These are phyloP conservation scores for Ateles fusciceps DNA, from an alignment of 2,797 vertebrate genomes.

Conservation along the genomic window DNA sequence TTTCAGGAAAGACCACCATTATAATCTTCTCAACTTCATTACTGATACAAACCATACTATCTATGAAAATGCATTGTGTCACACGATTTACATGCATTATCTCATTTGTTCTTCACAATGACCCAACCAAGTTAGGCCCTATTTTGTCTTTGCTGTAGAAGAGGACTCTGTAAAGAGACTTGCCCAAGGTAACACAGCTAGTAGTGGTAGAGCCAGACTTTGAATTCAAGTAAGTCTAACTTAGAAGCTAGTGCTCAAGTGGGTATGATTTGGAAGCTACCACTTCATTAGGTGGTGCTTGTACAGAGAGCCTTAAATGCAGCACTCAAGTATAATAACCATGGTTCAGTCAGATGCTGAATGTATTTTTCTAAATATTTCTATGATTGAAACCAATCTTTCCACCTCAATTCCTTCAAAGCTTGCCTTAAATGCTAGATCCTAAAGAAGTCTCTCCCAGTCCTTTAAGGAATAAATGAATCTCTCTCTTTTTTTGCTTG, in stretches of 20 bases:
- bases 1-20: slow-evolving; percentile 4
- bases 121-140: neutral
- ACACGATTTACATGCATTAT: neutral
- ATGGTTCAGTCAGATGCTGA: neutral
- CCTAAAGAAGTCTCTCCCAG: neutral
- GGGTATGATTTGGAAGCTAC: neutral
- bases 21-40: neutral
- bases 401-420: neutral
- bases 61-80: neutral
- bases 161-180: neutral
- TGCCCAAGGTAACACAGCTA: neutral
- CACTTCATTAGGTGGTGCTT: neutral
- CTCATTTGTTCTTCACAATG: neutral
- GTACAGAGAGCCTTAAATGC: neutral
- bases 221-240: neutral
- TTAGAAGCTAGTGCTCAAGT: neutral
- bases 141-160: neutral
- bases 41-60: neutral
- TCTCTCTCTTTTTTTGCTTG: neutral
- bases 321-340: neutral
- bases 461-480: neutral
- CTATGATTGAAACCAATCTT: neutral
- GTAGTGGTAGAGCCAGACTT: neutral
- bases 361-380: neutral
- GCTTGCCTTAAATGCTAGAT: neutral